Conservation (phyloP, 2,797 vertebrate genomes). For the Euphonia xanthogaster region DNA sequence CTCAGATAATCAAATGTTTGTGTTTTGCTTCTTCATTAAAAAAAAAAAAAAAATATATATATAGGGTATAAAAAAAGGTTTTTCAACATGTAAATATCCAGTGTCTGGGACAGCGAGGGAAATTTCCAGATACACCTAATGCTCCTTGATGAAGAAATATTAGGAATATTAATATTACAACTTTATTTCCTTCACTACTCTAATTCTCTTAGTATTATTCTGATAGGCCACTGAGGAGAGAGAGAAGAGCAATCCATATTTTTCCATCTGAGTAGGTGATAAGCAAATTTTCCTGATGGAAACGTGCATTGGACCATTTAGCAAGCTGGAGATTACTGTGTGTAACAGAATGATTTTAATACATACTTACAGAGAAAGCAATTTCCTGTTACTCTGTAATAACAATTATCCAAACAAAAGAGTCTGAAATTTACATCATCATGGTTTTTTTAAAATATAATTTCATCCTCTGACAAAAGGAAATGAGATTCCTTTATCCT, state of each 20-base stretch:
- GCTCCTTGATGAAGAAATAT: not conserved
- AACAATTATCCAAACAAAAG: slow-evolving; percentile 49
- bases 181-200: not conserved
- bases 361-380: slow-evolving; percentile 45
- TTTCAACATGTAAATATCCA: not conserved
- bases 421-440: slow-evolving; percentile 38
- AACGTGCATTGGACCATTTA: slow-evolving; percentile 9
- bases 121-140: not conserved
- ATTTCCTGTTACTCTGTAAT: slow-evolving; percentile 50
- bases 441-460: not conserved
- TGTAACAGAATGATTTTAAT: slow-evolving; percentile 43
- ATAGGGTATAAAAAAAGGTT: not conserved
- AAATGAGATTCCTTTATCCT: slow-evolving; percentile 57
- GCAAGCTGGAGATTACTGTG: slow-evolving; percentile 39
- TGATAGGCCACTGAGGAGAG: not conserved
- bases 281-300: slow-evolving; percentile 50
- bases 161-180: not conserved
- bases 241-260: not conserved
- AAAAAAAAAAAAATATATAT: not conserved
- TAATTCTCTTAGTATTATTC: not conserved
- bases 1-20: not conserved
- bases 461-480: slow-evolving; percentile 30
- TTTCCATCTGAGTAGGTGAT: not conserved
- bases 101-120: not conserved
- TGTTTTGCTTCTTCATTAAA: not conserved